Evolutionary conservation across 2,888 invertebrate genomes (phyloP), one percentile per base, ranked within the genome.

Genomic region (Cataglyphis altisquamis): DNA sequence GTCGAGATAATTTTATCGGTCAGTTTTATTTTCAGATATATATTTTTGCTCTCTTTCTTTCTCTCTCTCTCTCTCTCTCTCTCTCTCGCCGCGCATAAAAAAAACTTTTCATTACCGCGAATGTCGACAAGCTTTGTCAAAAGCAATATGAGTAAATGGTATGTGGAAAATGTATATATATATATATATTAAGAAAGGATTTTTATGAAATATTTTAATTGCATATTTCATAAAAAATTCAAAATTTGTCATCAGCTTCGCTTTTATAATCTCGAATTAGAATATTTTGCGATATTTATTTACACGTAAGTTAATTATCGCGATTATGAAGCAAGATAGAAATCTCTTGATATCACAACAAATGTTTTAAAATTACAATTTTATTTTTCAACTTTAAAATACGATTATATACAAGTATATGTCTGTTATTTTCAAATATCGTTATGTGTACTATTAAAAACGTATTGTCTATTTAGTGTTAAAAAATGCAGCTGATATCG

Each of bases 1-100:
- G 25, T 1, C 21, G 12, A 78, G 72, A 78, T 78, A 78, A 70
- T 41, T 72, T 78, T 60, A 78, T 78, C 78, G 78, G 70, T 60
- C 41, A 21, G 41, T 45, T 70, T 68, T 78, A 39, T 57, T 70
- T 18, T 57, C 57, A n/a, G 41, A 57, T 78, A 45, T 78, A 57
- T 78, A 57, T 60, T 41, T n/a, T 3, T 6, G 3, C 57, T 15
- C 15, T 4, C 48, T 48, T 15, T 48, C 6, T 48, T 1, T 18
- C 6, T 18, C 12, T 45, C 39, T 39, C 39, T 36, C 12, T 48
- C 18, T 48, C 45, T 48, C 6, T 48, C 18, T n/a, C n/a, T n/a
- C 39, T 39, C 39, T 39, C 39, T 36, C 12, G 39, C 45, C n/a
- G n/a, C 8, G 41, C 3, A 36, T 32, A 41, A 70, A 78, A 1